phyloP scores from a whole-genome alignment of 2,113 vertebrate species.

The Donacobius atricapilla region DNA sequence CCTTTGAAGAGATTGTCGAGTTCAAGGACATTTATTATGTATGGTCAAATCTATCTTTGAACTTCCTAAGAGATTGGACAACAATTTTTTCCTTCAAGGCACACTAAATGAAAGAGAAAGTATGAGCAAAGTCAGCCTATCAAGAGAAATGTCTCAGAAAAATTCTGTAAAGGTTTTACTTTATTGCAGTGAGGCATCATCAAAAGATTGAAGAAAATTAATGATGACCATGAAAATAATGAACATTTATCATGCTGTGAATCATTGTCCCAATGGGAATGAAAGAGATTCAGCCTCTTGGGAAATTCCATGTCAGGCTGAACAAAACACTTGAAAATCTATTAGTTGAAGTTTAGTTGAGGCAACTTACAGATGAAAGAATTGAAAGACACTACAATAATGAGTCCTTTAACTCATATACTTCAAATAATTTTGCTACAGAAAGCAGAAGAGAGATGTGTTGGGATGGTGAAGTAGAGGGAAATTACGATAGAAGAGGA shows the following conservation, averaged over 20 bases:
- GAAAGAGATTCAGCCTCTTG: background rate
- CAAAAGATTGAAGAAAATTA: background rate
- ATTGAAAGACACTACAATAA: background rate
- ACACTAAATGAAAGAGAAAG: background rate
- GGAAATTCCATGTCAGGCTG: background rate
- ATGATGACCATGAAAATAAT: background rate
- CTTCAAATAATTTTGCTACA: background rate
- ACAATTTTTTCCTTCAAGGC: background rate
- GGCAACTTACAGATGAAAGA: background rate
- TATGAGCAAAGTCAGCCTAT: background rate
- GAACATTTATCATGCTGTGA: background rate
- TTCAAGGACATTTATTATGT: background rate
- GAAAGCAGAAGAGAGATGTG: background rate
- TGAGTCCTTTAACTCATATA: background rate
- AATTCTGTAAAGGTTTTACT: background rate
- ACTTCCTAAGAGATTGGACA: background rate
- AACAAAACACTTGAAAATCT: slow-evolving; percentile 32
- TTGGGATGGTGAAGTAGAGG: background rate
- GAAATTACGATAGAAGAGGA: background rate
- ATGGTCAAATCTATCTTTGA: background rate
- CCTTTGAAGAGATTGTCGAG: background rate
- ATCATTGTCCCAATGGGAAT: background rate
- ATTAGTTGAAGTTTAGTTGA: background rate
- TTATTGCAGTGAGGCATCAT: background rate
- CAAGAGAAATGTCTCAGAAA: background rate